Percentiles rank a stretch among this genome's conserved stretches.
Conservation (phyloP, 2,888 invertebrate species). For the Tipula unca region DNA sequence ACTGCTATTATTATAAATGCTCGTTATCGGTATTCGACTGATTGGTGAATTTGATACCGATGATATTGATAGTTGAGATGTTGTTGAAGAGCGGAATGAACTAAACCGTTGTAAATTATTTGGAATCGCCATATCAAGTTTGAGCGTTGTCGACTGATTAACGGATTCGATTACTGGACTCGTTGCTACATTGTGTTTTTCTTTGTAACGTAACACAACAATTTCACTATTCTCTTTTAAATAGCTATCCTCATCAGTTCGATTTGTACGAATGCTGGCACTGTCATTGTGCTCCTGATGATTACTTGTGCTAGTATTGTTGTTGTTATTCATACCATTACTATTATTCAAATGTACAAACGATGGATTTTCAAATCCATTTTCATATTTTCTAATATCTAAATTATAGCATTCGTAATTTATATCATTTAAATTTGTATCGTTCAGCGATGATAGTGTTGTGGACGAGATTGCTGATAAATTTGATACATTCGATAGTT, state of each 20-base stretch:
- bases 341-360: conserved; percentile 37
- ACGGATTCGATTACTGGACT: background rate
- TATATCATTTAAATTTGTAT: conserved; percentile 23
- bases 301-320: background rate
- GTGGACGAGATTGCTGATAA: conserved; percentile 19
- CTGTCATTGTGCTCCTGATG: background rate
- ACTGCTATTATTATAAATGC: background rate
- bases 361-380: conserved; percentile 41
- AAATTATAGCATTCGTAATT: conserved; percentile 31
- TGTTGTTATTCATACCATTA: conserved; percentile 23
- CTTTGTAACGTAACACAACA: conserved; percentile 40
- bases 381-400: conserved; percentile 39
- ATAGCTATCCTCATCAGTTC: conserved; percentile 37
- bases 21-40: background rate
- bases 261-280: background rate
- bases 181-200: conserved; percentile 24
- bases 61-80: conserved; percentile 4
- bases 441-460: conserved; percentile 19
- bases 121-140: background rate
- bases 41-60: background rate
- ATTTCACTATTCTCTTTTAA: conserved; percentile 41
- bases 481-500: conserved; percentile 19
- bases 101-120: background rate
- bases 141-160: conserved; percentile 32
- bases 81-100: background rate